Percentiles rank a stretch among this genome's conserved stretches.
These are phyloP conservation scores for Danio albolineatus DNA, from an alignment of 2,797 vertebrate species.

Conservation along the genomic window DNA sequence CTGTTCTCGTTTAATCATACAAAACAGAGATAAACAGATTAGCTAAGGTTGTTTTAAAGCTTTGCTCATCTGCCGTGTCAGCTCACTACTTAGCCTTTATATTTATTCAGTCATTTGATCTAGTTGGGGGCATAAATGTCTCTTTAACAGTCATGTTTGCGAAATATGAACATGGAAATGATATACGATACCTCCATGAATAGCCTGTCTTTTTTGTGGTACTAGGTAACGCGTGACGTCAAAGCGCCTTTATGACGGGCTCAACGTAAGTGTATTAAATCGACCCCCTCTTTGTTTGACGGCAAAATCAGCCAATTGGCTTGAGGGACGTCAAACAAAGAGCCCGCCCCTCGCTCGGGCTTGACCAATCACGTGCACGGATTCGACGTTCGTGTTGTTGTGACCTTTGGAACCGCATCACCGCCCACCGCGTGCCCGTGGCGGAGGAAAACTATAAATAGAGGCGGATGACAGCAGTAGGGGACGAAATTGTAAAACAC, in stretches of 20 bases:
- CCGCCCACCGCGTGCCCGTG: conserved; percentile 81
- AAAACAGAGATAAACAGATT: conserved; percentile 13
- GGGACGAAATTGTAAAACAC: conserved; percentile 82
- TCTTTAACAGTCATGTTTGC: conserved; percentile 41
- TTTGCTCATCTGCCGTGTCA: background rate
- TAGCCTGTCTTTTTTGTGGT: conserved; percentile 63
- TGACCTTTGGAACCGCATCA: conserved; percentile 80
- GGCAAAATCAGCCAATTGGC: conserved; percentile 63
- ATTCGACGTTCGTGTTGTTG: conserved; percentile 72
- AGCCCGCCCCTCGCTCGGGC: conserved; percentile 39
- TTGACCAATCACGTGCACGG: conserved; percentile 65
- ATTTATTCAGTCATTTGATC: conserved; percentile 40
- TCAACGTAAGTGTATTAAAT: conserved; percentile 69
- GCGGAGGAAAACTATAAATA: conserved; percentile 86
- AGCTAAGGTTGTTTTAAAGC: background rate
- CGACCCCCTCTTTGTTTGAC: conserved; percentile 63
- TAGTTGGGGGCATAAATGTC: conserved; percentile 20
- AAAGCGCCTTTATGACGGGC: conserved; percentile 67
- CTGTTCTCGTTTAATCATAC: background rate
- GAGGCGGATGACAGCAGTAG: conserved; percentile 58
- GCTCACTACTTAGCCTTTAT: conserved; percentile 14
- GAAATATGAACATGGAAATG: conserved; percentile 27
- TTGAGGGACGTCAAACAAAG: fast-evolving
- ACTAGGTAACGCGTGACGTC: conserved; percentile 79
- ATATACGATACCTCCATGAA: conserved; percentile 31